phyloP scores from a whole-genome alignment of 2,113 vertebrate species.

The Scortum barcoo region DNA sequence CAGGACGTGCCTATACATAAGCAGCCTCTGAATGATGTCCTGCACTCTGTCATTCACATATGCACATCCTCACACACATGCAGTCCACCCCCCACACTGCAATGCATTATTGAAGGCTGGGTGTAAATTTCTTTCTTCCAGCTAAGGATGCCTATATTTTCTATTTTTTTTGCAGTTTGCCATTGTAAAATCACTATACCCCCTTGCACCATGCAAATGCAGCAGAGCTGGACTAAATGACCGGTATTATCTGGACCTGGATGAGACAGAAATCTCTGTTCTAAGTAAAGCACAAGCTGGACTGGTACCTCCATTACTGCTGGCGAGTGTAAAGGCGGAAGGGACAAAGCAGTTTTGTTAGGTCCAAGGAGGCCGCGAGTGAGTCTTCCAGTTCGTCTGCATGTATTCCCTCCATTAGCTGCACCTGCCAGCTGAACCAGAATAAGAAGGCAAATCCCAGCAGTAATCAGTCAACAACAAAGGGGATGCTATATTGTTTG shows the following conservation, averaged over 20 bases:
- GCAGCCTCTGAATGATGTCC: conserved; percentile 59
- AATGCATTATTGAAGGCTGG: conserved; percentile 71
- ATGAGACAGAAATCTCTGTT: conserved; percentile 47
- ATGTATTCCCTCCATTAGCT: conserved; percentile 57
- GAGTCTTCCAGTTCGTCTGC: conserved; percentile 41
- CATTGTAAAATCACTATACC: conserved; percentile 29
- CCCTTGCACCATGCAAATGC: conserved; percentile 33
- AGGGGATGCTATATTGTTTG: conserved; percentile 52
- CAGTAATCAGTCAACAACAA: conserved; percentile 67
- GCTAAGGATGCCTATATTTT: conserved; percentile 37
- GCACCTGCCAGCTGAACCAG: conserved; percentile 60
- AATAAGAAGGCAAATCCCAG: conserved; percentile 65
- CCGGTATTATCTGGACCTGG: conserved; percentile 23
- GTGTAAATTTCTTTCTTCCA: conserved; percentile 29
- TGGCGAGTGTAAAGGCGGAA: conserved; percentile 16
- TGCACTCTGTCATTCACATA: conserved; percentile 50
- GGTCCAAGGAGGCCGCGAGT: conserved; percentile 44
- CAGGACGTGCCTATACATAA: conserved; percentile 64
- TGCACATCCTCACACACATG: conserved; percentile 40
- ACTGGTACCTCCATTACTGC: conserved; percentile 41
- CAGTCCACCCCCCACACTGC: conserved; percentile 9
- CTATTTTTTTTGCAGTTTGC: conserved; percentile 5
- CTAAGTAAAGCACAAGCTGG: conserved; percentile 19
- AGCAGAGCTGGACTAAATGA: conserved; percentile 34
- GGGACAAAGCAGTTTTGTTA: conserved; percentile 49